phyloP scores from a whole-genome alignment of 2,113 vertebrate species.

The Tupaia chinensis region DNA sequence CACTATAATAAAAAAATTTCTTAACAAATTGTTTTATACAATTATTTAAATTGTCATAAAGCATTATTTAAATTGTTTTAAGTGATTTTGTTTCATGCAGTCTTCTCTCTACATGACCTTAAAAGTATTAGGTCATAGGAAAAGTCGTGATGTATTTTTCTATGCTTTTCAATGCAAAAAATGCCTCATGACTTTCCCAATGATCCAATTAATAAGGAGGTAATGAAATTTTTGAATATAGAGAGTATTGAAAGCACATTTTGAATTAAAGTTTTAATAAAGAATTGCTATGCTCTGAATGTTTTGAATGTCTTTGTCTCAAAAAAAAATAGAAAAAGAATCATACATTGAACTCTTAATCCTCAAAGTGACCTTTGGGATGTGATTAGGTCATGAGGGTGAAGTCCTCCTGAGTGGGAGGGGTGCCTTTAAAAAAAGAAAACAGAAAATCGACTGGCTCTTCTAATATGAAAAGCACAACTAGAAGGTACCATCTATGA shows the following conservation, averaged over 20 bases:
- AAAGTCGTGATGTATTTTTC: no score
- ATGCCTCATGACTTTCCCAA: no score
- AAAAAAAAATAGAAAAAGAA: no score
- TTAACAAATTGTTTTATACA: background rate
- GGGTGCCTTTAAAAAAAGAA: background rate
- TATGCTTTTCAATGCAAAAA: no score
- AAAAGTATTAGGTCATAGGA: background rate
- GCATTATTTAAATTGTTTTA: no score
- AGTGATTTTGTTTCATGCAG: background rate
- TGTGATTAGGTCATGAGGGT: background rate
- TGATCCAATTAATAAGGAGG: background rate
- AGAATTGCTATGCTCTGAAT: background rate
- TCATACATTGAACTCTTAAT: background rate
- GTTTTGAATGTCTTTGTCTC: background rate
- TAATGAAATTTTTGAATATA: background rate
- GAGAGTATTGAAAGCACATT: background rate
- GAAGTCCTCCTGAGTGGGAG: background rate
- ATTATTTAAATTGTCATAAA: no score
- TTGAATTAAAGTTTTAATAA: background rate
- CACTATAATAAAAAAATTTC: background rate
- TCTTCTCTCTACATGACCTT: background rate
- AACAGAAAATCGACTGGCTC: fast-evolving
- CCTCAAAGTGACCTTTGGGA: no score
- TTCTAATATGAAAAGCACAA: background rate
- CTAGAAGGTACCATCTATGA: background rate